phyloP scores from a whole-genome alignment of 2,113 vertebrate genomes.

The Gymnogyps californianus region DNA sequence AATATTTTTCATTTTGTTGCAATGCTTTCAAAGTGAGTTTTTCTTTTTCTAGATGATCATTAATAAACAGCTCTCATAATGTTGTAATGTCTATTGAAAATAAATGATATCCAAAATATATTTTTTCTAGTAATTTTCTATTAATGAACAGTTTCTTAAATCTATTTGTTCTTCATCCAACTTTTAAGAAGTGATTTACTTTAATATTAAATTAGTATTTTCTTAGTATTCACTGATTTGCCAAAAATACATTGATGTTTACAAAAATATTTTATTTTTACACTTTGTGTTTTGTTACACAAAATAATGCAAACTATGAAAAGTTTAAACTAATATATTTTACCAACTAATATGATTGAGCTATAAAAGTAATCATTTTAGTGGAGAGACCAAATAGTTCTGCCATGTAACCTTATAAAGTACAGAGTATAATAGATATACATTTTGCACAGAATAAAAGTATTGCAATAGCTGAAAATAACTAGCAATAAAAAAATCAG shows the following conservation, averaged over 20 bases:
- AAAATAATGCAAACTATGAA: not conserved
- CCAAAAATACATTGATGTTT: not conserved
- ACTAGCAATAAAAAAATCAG: not conserved
- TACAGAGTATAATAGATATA: not conserved
- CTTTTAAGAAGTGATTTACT: not conserved
- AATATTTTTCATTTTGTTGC: not conserved
- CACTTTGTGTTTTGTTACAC: not conserved
- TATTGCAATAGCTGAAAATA: not conserved
- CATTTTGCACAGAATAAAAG: not conserved
- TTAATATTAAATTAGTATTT: not conserved
- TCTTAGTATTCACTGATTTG: not conserved
- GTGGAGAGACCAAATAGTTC: not conserved
- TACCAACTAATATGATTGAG: not conserved
- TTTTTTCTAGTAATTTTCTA: not conserved
- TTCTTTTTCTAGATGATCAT: not conserved
- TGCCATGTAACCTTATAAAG: not conserved
- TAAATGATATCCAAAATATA: not conserved
- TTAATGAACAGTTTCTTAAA: not conserved
- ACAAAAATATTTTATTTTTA: not conserved
- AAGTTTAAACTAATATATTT: not conserved
- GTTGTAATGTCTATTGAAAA: not conserved
- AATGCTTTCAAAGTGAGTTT: not conserved
- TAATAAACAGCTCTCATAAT: not conserved
- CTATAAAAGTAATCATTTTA: not conserved
- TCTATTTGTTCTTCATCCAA: not conserved